Evolutionary conservation across 2,113 vertebrate genomes (phyloP).

Genomic region (Gobius niger): DNA sequence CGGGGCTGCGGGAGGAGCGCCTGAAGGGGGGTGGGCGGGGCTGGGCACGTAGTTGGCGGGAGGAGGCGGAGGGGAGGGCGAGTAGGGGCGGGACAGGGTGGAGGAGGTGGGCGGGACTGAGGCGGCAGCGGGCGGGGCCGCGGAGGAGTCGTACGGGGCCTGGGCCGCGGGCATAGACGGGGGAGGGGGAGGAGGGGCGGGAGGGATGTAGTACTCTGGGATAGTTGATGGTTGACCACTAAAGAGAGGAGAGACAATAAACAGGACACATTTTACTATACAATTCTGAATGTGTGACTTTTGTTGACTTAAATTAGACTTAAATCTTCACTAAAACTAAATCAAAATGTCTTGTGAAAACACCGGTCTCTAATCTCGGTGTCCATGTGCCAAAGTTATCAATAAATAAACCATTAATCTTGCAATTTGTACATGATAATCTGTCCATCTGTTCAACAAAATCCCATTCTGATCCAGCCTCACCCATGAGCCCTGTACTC

Average conservation of each 20-base stretch:
- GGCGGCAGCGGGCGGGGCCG: conserved; percentile 51
- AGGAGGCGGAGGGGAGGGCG: conserved; percentile 79
- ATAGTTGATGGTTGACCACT: conserved; percentile 81
- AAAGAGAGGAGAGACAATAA: background rate
- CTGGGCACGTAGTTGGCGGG: conserved; percentile 75
- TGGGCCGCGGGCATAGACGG: conserved; percentile 86
- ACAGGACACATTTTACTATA: background rate
- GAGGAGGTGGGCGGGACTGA: conserved; percentile 84
- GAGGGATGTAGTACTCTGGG: conserved; percentile 85
- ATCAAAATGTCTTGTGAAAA: too few relatives aligned
- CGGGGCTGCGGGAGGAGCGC: conserved; percentile 65
- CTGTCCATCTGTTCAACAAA: background rate
- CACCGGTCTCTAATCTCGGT: too few relatives aligned
- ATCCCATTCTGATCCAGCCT: background rate
- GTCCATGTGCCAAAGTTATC: too few relatives aligned
- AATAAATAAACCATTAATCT: too few relatives aligned
- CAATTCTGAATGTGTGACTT: too few relatives aligned
- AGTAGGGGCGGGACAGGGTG: conserved; percentile 62
- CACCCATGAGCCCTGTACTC: conserved; percentile 80
- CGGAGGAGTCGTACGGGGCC: conserved; percentile 85
- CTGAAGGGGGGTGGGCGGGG: conserved; percentile 71
- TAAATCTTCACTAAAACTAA: too few relatives aligned
- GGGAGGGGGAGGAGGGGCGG: conserved; percentile 84
- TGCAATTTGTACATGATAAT: too few relatives aligned
- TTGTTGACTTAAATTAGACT: too few relatives aligned